Conservation (phyloP, 2,888 invertebrate genomes). For the Metopia argyrocephala region DNA sequence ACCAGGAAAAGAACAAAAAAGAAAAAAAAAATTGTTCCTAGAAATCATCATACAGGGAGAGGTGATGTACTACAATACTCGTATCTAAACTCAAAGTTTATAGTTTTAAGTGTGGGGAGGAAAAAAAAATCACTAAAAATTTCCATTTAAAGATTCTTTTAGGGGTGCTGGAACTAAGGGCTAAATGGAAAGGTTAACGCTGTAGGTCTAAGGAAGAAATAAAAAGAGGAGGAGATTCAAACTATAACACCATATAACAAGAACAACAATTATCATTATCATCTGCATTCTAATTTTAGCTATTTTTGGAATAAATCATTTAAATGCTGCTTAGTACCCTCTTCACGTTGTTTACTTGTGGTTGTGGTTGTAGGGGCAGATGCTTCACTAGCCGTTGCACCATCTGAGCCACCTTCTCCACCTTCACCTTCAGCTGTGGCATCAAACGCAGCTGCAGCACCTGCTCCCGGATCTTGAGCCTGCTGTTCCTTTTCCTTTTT, state of each 20-base stretch:
- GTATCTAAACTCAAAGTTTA: not conserved
- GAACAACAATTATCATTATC: conserved; percentile 35
- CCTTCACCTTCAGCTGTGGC: conserved; percentile 58
- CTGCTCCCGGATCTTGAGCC: conserved; percentile 76
- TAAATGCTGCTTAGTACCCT: conserved; percentile 70
- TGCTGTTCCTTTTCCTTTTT: conserved; percentile 82
- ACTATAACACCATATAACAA: conserved; percentile 54
- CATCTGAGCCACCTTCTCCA: conserved; percentile 67
- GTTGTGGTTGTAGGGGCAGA: conserved; percentile 66
- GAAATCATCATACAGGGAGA: conserved; percentile 19
- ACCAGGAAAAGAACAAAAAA: too few species aligned
- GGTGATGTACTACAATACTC: too few species aligned
- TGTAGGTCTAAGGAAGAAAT: not conserved
- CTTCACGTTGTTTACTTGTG: conserved; percentile 71
- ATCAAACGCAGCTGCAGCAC: conserved; percentile 75
- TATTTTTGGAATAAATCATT: not conserved
- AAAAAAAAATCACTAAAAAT: not conserved
- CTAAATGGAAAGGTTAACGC: too few species aligned
- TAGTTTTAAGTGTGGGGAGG: too few species aligned
- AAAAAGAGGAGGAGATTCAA: conserved; percentile 7
- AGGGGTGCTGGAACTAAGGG: too few species aligned
- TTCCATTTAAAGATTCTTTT: too few species aligned
- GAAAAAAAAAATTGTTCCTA: too few species aligned
- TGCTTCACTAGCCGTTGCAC: conserved; percentile 77
- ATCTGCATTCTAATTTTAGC: conserved; percentile 30